These are phyloP conservation scores for Megastigmus dorsalis DNA, from an alignment of 2,888 invertebrate genomes.

Conservation along the genomic window DNA sequence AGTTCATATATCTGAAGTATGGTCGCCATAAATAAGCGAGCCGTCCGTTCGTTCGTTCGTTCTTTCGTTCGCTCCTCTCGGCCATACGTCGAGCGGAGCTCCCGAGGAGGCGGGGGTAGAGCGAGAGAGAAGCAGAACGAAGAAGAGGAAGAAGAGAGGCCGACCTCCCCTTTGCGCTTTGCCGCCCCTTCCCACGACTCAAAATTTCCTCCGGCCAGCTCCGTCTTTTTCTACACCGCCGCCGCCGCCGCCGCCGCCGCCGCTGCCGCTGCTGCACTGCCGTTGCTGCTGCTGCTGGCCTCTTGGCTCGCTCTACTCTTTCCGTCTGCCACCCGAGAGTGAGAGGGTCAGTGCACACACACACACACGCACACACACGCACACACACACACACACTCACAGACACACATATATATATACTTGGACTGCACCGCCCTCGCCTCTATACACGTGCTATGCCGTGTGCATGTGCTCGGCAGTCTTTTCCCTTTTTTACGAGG, in stretches of 20 bases:
- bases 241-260: no score
- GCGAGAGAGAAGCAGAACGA: neutral
- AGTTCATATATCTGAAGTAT: slow-evolving; percentile 75
- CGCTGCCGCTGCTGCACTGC: no score
- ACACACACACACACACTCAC: neutral
- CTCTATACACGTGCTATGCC: neutral
- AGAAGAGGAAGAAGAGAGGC: slow-evolving; percentile 26
- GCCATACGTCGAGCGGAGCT: slow-evolving; percentile 45
- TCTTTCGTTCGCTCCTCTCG: slow-evolving; percentile 56
- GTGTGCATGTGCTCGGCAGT: neutral
- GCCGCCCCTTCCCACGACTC: slow-evolving; percentile 50
- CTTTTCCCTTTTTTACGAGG: slow-evolving; percentile 19
- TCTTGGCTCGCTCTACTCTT: slow-evolving; percentile 3
- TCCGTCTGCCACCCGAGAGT: slow-evolving; percentile 1
- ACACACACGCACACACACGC: neutral
- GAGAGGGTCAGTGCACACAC: slow-evolving; percentile 16
- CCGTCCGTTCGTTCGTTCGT: slow-evolving; percentile 72
- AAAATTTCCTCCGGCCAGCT: slow-evolving; percentile 58
- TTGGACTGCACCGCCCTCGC: slow-evolving; percentile 29
- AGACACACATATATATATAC: neutral
- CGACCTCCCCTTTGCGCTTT: slow-evolving; percentile 34
- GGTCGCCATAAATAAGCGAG: slow-evolving; percentile 74
- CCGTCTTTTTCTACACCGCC: neutral
- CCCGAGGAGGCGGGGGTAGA: slow-evolving; percentile 26
- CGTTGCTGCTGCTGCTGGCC: no score